Percentiles rank a stretch among this genome's conserved stretches.
Conservation (phyloP, 2,888 invertebrate species). For the Volucella zonaria region DNA sequence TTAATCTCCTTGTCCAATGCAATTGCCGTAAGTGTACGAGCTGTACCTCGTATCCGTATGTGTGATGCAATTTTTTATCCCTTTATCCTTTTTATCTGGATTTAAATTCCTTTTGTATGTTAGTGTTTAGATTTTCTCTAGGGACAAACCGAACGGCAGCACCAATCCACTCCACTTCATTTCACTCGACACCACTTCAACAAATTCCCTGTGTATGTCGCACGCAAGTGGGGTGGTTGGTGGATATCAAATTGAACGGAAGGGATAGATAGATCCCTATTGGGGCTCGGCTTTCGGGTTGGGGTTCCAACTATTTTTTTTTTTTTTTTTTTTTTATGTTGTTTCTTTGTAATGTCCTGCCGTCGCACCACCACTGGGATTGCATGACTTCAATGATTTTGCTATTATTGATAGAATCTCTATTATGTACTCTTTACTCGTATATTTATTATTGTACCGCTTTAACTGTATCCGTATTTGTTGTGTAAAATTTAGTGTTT, state of each 20-base stretch:
- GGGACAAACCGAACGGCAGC: conserved; percentile 24
- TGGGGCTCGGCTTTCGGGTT: conserved; percentile 5
- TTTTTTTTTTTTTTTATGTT: background rate
- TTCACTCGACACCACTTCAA: background rate
- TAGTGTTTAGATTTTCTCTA: conserved; percentile 41
- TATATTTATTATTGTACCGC: conserved; percentile 57
- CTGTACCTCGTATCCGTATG: background rate
- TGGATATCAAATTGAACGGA: background rate
- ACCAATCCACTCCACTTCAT: background rate
- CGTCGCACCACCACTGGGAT: conserved; percentile 35
- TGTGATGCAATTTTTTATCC: conserved; percentile 62
- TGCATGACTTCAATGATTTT: conserved; percentile 69
- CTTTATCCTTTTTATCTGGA: conserved; percentile 48
- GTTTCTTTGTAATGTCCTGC: background rate
- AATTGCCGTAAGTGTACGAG: conserved; percentile 51
- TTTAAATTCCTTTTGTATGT: conserved; percentile 58
- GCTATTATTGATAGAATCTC: conserved; percentile 63
- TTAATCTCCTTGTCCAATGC: conserved; percentile 64
- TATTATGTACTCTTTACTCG: conserved; percentile 36
- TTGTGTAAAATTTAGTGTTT: conserved; percentile 68
- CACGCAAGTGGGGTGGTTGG: conserved; percentile 38
- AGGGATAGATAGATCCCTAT: background rate
- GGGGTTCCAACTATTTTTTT: background rate
- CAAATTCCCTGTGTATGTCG: conserved; percentile 25
- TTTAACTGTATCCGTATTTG: conserved; percentile 66